A percentile compares a stretch with the other conserved stretches of the same genome.
These are phyloP conservation scores for Meta bourneti DNA, from an alignment of 2,888 invertebrate species.

Conservation along the genomic window DNA sequence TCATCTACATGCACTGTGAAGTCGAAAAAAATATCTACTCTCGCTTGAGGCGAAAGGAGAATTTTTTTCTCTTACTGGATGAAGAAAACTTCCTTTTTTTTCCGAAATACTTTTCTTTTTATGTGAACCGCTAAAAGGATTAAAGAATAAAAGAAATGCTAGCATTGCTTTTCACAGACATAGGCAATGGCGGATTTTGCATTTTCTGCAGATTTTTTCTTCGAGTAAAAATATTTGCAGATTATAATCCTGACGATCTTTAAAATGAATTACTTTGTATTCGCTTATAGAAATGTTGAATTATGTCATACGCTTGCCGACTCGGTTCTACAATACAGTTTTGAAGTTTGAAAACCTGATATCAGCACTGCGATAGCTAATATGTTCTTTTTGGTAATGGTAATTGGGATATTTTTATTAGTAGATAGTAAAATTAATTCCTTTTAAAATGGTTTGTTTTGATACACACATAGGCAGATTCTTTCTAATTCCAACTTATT, in stretches of 20 bases:
- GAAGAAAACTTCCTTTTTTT: background rate
- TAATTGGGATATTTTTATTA: too few relatives aligned
- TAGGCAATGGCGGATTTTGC: background rate
- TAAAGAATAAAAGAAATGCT: background rate
- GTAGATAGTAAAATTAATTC: too few relatives aligned
- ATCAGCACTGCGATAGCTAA: too few relatives aligned
- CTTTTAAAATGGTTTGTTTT: too few relatives aligned
- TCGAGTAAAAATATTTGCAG: background rate
- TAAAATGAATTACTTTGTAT: background rate
- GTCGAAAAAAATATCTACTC: background rate
- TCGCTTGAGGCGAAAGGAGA: background rate
- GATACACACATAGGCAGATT: too few relatives aligned
- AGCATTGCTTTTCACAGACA: background rate
- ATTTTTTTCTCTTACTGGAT: background rate
- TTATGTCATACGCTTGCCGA: too few relatives aligned
- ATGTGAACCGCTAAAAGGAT: slow-evolving; percentile 1
- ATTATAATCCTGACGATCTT: background rate
- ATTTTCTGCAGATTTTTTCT: background rate
- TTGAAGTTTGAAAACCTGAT: too few relatives aligned
- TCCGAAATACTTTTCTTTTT: background rate
- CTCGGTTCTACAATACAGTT: too few relatives aligned
- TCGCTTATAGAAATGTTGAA: too few relatives aligned
- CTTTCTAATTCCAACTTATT: too few relatives aligned
- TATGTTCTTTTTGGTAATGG: too few relatives aligned
- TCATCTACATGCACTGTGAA: background rate